Evolutionary conservation across 2,888 invertebrate genomes (phyloP).

Genomic region (Agrotis segetum): DNA sequence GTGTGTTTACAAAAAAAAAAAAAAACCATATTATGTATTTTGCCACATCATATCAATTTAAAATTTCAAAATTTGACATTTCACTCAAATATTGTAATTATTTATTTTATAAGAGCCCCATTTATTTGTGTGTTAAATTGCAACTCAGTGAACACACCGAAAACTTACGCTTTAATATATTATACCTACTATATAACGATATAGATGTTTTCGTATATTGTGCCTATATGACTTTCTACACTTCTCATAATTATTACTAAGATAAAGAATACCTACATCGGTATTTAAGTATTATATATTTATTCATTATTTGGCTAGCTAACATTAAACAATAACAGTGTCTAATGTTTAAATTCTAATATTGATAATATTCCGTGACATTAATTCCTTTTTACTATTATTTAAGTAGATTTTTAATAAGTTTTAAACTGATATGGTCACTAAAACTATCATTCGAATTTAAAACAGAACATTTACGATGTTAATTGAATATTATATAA

Average conservation of each 20-base stretch:
- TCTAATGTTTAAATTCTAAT: constrained; percentile 50
- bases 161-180: constrained; percentile 39
- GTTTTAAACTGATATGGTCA: too few relatives aligned
- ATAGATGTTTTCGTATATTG: constrained; percentile 39
- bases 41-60: not conserved
- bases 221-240: constrained; percentile 38
- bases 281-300: constrained; percentile 35
- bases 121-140: constrained; percentile 11
- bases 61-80: not conserved
- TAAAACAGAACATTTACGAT: too few relatives aligned
- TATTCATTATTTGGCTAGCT: constrained; percentile 53
- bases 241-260: constrained; percentile 33
- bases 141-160: constrained; percentile 52
- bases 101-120: not conserved
- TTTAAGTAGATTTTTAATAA: constrained; percentile 10
- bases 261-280: constrained; percentile 35
- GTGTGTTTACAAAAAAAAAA: too few relatives aligned
- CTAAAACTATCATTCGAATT: too few relatives aligned
- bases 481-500: too few relatives aligned
- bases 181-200: constrained; percentile 32
- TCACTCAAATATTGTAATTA: not conserved
- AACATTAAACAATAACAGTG: constrained; percentile 47
- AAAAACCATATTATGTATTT: too few relatives aligned
- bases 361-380: constrained; percentile 58
- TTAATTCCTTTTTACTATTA: constrained; percentile 49